phyloP scores from a whole-genome alignment of 2,113 vertebrate genomes.

The Brachionichthys hirsutus region DNA sequence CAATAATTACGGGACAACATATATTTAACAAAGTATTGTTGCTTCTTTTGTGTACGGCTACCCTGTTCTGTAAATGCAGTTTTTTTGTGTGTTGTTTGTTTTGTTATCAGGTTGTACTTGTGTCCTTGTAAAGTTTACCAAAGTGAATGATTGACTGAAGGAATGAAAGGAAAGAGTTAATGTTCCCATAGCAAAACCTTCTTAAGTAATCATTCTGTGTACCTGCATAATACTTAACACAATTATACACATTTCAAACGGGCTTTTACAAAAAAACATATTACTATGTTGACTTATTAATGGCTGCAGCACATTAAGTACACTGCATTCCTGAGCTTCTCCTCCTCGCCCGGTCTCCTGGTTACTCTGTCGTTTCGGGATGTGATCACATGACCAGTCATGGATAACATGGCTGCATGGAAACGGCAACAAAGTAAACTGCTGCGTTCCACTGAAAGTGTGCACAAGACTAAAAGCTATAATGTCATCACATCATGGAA shows the following conservation, averaged over 20 bases:
- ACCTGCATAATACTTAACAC: background rate
- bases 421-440: slow-evolving; percentile 1
- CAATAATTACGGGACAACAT: background rate
- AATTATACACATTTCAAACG: background rate
- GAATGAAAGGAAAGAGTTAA: slow-evolving; percentile 1
- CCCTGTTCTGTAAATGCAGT: background rate
- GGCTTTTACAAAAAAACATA: background rate
- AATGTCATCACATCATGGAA: no score
- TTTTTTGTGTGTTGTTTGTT: no score
- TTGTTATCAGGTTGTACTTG: slow-evolving; percentile 69
- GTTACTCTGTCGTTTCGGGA: slow-evolving; percentile 47
- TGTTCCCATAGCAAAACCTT: slow-evolving; percentile 30
- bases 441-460: slow-evolving; percentile 5
- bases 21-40: background rate
- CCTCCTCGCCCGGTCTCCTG: slow-evolving; percentile 25
- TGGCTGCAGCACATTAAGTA: no score
- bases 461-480: slow-evolving; percentile 7
- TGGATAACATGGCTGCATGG: slow-evolving; percentile 40
- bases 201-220: background rate
- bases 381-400: slow-evolving; percentile 57
- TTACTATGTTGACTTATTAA: background rate
- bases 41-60: slow-evolving; percentile 2
- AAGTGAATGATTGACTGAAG: slow-evolving; percentile 75
- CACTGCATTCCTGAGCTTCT: slow-evolving; percentile 49
- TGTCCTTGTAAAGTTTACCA: slow-evolving; percentile 58